Evolutionary conservation across 2,797 vertebrate genomes (phyloP).

Genomic region (Gallinago nigripennis): DNA sequence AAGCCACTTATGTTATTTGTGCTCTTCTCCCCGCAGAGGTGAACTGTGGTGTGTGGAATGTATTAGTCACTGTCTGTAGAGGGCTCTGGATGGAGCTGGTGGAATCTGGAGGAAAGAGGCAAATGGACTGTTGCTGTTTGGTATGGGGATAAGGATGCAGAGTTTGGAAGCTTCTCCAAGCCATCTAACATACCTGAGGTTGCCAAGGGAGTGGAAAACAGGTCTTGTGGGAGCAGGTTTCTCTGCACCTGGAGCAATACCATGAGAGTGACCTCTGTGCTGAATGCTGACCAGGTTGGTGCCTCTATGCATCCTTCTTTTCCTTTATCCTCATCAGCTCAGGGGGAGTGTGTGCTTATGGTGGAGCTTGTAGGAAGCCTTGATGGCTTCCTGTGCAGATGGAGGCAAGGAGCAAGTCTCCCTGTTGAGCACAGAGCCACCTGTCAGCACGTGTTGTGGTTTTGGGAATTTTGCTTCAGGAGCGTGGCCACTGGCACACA

Average conservation of each 20-base stretch:
- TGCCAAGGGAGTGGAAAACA: background rate
- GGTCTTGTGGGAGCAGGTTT: background rate
- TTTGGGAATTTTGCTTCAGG: background rate
- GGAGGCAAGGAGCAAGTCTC: background rate
- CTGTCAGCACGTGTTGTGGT: fast-evolving
- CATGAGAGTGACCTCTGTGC: background rate
- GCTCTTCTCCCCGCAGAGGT: background rate
- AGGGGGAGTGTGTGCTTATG: background rate
- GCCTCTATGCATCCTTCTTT: background rate
- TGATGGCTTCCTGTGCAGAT: background rate
- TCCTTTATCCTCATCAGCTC: background rate
- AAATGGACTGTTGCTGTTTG: background rate
- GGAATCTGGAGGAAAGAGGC: background rate
- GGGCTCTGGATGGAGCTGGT: background rate
- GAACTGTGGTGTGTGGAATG: background rate
- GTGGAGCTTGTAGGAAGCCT: background rate
- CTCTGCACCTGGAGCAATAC: background rate
- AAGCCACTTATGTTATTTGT: background rate
- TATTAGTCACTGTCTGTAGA: background rate
- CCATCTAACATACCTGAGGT: background rate
- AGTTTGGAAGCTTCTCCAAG: background rate
- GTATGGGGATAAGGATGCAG: background rate
- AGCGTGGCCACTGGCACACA: background rate
- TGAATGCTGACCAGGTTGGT: background rate
- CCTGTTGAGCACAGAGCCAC: background rate